Percentiles rank a stretch among this genome's conserved stretches.
phyloP scores from a whole-genome alignment of 2,888 invertebrate genomes.

The Erynnis tages region DNA sequence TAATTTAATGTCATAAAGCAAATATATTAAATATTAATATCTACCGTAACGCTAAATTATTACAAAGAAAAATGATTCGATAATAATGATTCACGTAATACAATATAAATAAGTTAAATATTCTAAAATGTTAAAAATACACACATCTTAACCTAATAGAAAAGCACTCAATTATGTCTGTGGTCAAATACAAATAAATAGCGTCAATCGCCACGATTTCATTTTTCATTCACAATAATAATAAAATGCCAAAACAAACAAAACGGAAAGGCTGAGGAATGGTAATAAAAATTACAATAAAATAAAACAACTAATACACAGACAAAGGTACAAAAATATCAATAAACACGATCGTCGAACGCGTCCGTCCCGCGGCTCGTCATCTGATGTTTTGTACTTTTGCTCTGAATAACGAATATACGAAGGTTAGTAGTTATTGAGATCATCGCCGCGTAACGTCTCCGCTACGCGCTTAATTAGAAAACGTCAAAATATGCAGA shows the following conservation, averaged over 20 bases:
- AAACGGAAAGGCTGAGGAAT: slow-evolving; percentile 66
- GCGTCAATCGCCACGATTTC: slow-evolving; percentile 44
- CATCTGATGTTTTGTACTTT: slow-evolving; percentile 68
- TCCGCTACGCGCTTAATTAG: slow-evolving; percentile 72
- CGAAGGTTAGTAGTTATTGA: slow-evolving; percentile 77
- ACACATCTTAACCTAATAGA: slow-evolving; percentile 79
- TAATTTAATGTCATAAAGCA: slow-evolving; percentile 75
- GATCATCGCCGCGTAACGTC: slow-evolving; percentile 73
- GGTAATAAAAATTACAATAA: slow-evolving; percentile 62
- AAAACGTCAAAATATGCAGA: slow-evolving; percentile 78
- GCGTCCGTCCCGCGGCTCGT: slow-evolving; percentile 39
- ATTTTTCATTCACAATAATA: slow-evolving; percentile 42
- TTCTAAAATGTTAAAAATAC: slow-evolving; percentile 81
- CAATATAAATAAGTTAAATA: slow-evolving; percentile 82
- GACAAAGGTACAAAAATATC: slow-evolving; percentile 77
- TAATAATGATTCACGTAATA: slow-evolving; percentile 78
- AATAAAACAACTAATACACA: slow-evolving; percentile 67
- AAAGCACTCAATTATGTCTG: slow-evolving; percentile 72
- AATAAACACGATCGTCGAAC: slow-evolving; percentile 57
- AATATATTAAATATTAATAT: slow-evolving; percentile 79
- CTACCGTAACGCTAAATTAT: slow-evolving; percentile 79
- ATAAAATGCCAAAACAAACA: slow-evolving; percentile 62
- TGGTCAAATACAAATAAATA: slow-evolving; percentile 51
- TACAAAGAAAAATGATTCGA: slow-evolving; percentile 77
- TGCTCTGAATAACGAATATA: slow-evolving; percentile 67